Evolutionary conservation across 2,113 vertebrate species (phyloP), one percentile per base, ranked within the genome.

Genomic region (Sus scrofa): DNA sequence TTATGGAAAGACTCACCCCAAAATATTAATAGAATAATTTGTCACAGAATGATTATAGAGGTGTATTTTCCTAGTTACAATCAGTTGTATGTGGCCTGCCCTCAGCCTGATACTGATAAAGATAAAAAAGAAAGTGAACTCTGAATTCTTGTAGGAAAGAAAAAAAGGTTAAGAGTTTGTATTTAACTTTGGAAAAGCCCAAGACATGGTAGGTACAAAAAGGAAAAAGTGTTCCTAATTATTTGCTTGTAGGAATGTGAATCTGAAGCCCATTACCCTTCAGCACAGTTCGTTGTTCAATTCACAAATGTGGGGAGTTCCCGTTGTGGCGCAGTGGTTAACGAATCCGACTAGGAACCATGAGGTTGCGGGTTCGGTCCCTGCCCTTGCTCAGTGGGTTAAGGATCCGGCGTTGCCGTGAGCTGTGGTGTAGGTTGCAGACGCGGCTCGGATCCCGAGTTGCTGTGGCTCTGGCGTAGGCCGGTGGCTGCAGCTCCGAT

Each of bases 11-110:
- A 62, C 4, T 81, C 60, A 67, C 68, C 71, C 58, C 60, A 89
- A 75, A 32, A 70, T 96, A 96, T 95, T 97, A 94, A 96, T 92
- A 32, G 73, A 14, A 27, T 93, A 86, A 97, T 97, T 98, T 97
- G 60, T 98, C 95, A 96, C 65, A 67, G 74, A 62, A 75, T 95
- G 79, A 86, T 95, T 87, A 87, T 96, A 68, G 86, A 84, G 62
- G 52, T 32, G 37, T 87, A 82, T n/a, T 54, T 81, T 77, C 7
- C 34, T 86, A 79, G 62, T 75, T 89, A 94, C 65, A 96, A 65
- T 32, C 83, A 90, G 87, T 56, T 97, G 75, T 95, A 84, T 97
- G 62, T 92, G 62, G 39, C 60, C 32, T 94, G 19, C 12, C 50
- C 3, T 24, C 0, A 0, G 65, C 58, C 56, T 85, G 87, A 75